Evolutionary conservation across 2,888 invertebrate genomes (phyloP).

Genomic region (Drosophila fungiperda): DNA sequence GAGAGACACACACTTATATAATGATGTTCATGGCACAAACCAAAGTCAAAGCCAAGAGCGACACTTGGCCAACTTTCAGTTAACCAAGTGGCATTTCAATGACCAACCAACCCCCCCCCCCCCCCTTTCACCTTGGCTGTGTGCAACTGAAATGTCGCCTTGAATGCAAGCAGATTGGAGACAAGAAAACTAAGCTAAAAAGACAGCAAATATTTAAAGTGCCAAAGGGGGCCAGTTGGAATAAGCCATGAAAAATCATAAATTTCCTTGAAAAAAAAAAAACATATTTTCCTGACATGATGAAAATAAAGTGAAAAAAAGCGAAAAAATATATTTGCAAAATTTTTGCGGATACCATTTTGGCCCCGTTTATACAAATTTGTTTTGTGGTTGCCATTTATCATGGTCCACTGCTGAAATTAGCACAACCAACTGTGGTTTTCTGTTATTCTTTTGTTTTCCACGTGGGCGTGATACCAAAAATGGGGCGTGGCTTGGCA

Average conservation of each 20-base stretch:
- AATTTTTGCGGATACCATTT: slow-evolving; percentile 28
- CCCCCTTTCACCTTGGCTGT: slow-evolving; percentile 47
- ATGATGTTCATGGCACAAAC: slow-evolving; percentile 41
- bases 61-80: slow-evolving; percentile 46
- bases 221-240: slow-evolving; percentile 54
- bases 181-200: slow-evolving; percentile 29
- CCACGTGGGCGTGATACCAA: slow-evolving; percentile 46
- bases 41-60: slow-evolving; percentile 53
- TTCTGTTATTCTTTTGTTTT: slow-evolving; percentile 25
- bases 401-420: slow-evolving; percentile 62
- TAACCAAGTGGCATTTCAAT: slow-evolving; percentile 31
- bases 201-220: slow-evolving; percentile 46
- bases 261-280: slow-evolving; percentile 46
- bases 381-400: slow-evolving; percentile 66
- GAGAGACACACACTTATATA: slow-evolving; percentile 4
- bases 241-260: slow-evolving; percentile 58
- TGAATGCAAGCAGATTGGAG: slow-evolving; percentile 23
- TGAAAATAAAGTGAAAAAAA: not conserved
- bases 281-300: slow-evolving; percentile 49
- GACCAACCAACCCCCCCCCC: slow-evolving; percentile 2
- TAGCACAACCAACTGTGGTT: slow-evolving; percentile 43
- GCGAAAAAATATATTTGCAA: slow-evolving; percentile 21
- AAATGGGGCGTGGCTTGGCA: slow-evolving; percentile 50
- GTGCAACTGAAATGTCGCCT: slow-evolving; percentile 36
- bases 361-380: slow-evolving; percentile 45